These are phyloP conservation scores for Drosophila simulans DNA, from an alignment of 1,140 invertebrate species.

Conservation along the genomic window DNA sequence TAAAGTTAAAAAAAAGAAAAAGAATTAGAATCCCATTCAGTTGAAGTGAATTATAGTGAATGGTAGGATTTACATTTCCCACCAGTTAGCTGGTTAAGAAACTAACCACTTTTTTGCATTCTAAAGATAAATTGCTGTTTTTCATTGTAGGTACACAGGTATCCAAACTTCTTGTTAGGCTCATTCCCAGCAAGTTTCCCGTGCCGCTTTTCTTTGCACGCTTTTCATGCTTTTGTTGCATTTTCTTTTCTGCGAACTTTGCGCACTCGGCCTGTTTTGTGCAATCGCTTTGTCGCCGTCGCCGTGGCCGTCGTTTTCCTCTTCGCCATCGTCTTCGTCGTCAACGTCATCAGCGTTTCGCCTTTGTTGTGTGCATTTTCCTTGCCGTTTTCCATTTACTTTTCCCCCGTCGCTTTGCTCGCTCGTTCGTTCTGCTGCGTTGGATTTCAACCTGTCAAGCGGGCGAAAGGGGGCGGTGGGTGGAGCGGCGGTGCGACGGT, in stretches of 20 bases:
- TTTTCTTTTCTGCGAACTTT: constrained; percentile 64
- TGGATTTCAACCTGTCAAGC: constrained; percentile 78
- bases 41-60: no score
- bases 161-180: constrained; percentile 6
- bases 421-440: constrained; percentile 75
- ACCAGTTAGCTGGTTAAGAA: no score
- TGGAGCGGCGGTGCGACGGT: not conserved
- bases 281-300: constrained; percentile 16
- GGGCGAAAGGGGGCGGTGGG: constrained; percentile 44
- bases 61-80: no score
- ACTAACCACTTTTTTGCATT: no score
- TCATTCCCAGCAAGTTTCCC: constrained; percentile 4
- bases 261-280: constrained; percentile 73
- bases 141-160: not conserved
- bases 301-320: not conserved
- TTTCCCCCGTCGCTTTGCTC: constrained; percentile 61
- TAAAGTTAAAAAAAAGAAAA: no score
- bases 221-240: constrained; percentile 57
- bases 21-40: no score
- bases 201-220: constrained; percentile 35
- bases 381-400: constrained; percentile 73
- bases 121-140: not conserved
- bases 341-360: constrained; percentile 46
- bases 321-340: constrained; percentile 3
- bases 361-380: constrained; percentile 70